phyloP scores from a whole-genome alignment of 2,888 invertebrate species.

The Campaea margaritaria region DNA sequence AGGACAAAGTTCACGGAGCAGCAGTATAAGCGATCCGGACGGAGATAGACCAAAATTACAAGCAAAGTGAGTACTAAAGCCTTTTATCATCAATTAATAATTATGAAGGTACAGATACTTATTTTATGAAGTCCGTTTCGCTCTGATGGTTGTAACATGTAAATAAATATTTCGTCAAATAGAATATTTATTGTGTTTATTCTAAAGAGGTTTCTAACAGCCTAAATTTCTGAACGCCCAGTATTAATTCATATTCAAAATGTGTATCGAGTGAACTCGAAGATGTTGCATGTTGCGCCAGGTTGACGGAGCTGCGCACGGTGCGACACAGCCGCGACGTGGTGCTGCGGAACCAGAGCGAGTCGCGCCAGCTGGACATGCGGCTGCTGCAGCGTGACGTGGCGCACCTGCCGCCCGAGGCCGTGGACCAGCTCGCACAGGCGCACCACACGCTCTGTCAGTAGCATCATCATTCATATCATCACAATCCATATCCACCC shows the following conservation, averaged over 20 bases:
- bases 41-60: conserved; percentile 76
- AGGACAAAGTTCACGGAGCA: conserved; percentile 70
- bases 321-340: conserved; percentile 92
- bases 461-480: no score
- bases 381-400: conserved; percentile 90
- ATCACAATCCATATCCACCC: no score
- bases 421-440: conserved; percentile 89
- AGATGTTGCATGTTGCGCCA: conserved; percentile 47
- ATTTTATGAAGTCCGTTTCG: no score
- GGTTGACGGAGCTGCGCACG: conserved; percentile 90
- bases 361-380: conserved; percentile 90
- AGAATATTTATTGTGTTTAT: no score
- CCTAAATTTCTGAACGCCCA: no score
- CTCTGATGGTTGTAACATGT: no score
- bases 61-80: conserved; percentile 71
- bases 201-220: no score
- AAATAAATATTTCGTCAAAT: no score
- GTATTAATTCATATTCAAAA: no score
- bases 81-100: no score
- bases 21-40: conserved; percentile 75
- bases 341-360: conserved; percentile 90
- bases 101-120: no score
- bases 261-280: no score
- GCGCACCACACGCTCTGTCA: conserved; percentile 91
- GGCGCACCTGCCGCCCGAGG: conserved; percentile 89